phyloP scores from a whole-genome alignment of 2,113 vertebrate species.

The Varanus salvator region DNA sequence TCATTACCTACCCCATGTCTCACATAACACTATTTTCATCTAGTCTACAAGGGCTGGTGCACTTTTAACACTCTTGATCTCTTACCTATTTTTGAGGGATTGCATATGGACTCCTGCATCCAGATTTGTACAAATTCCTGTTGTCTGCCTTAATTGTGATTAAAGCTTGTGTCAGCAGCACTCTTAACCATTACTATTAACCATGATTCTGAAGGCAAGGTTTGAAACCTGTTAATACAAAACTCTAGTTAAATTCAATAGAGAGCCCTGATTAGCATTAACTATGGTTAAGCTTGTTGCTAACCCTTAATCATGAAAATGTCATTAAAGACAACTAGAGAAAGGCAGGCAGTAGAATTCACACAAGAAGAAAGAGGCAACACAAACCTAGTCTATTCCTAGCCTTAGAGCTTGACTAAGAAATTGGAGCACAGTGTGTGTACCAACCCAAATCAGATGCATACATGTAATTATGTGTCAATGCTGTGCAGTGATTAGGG shows the following conservation, averaged over 20 bases:
- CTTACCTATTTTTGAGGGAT: neutral
- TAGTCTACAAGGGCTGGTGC: neutral
- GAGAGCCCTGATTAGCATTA: neutral
- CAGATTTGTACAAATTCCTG: neutral
- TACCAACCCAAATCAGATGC: conserved; percentile 22
- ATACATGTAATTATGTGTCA: conserved; percentile 58
- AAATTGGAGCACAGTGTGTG: neutral
- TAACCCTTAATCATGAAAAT: neutral
- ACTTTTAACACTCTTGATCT: neutral
- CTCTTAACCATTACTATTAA: neutral
- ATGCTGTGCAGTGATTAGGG: too few relatives aligned
- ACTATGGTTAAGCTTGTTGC: neutral
- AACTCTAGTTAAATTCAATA: neutral
- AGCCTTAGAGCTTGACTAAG: neutral
- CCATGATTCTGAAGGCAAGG: neutral
- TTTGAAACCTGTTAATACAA: neutral
- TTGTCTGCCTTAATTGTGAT: neutral
- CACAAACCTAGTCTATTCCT: neutral
- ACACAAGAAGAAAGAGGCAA: neutral
- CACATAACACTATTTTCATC: neutral
- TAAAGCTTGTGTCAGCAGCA: neutral
- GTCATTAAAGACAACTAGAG: too few relatives aligned
- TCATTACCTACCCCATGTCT: neutral
- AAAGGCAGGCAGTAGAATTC: neutral
- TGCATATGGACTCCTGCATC: neutral